Base-by-base conservation (phyloP, 2,888 invertebrate genomes). In the Dysmachus trigonus region DNA sequence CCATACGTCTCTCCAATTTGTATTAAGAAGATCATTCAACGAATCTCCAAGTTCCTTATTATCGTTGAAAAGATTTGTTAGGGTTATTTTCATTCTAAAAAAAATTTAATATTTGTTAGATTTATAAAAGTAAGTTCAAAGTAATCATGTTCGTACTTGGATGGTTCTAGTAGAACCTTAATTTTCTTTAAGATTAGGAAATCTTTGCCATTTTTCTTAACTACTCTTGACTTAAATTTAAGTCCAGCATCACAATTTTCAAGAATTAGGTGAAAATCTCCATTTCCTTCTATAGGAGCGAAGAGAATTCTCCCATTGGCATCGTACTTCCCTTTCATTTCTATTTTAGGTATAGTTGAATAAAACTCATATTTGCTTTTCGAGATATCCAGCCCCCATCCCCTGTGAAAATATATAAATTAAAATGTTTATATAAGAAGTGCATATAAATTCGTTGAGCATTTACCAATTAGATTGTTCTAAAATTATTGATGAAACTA, bases 1-100 rank as follows among this genome's bases (percentile, higher is more conserved):
- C 87, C 87, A 92, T 47, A 93, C 91, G 1, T 91, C 91, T 35
- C 88, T 47, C 93, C 93, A 93, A 88, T 93, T 93, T 35, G 93
- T 92, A 88, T 93, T 92, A 33, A 92, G 87, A 88, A 92, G 91
- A 6, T 81, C 85, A 87, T 93, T 93, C 90, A 93, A 91, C 31
- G 90, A 92, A 8, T 92, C 91, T 71, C 92, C 91, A 1, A 93
- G 88, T 13, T 90, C 90, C 88, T 91, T 91, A 79, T 93, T 90
- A 0, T 93, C 93, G 87, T 92, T 92, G 87, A 93, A 93, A 2
- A 93, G 89, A 86, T 92, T 91, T 7, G 89, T 90, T 10, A 93
- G 90, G 47, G 90, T 86, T 27, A 90, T 88, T 33, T 89, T 87
- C n/a, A 91, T 85, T 10, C 88, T 62, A 4, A 41, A 41, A 41